Conservation (phyloP, 30 jellyfish, hydroid and myxozoan species). For the Nemopilema nomurai region DNA sequence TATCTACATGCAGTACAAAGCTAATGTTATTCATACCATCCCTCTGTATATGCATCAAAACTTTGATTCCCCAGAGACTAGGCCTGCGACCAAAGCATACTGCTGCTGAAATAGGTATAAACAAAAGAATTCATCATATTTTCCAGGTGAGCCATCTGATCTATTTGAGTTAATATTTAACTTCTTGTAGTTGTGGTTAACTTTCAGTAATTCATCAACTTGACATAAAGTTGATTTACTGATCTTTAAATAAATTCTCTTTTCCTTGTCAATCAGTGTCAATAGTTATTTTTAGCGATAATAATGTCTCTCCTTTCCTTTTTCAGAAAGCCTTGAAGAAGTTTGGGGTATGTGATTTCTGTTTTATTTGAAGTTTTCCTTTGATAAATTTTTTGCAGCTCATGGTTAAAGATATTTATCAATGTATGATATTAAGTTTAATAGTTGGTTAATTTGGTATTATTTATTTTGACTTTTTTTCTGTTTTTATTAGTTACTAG, state of each 20-base stretch:
- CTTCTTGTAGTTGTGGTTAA: background rate
- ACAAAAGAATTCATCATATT: constrained; percentile 59
- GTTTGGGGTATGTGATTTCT: constrained; percentile 76
- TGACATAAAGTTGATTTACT: background rate
- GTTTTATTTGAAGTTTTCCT: background rate
- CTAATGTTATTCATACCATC: too few species aligned
- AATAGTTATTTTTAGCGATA: background rate
- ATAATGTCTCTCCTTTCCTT: background rate
- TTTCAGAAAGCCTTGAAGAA: constrained; percentile 91
- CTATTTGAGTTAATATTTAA: too few species aligned
- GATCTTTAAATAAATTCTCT: too few species aligned
- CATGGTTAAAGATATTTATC: too few species aligned
- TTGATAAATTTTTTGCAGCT: too few species aligned
- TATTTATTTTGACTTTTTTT: too few species aligned
- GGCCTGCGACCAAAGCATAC: constrained; percentile 51
- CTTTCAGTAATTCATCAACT: background rate
- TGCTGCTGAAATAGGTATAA: constrained; percentile 49
- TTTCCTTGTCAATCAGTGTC: background rate
- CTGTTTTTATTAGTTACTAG: too few species aligned
- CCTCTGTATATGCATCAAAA: too few species aligned
- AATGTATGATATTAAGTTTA: too few species aligned
- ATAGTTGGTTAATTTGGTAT: too few species aligned
- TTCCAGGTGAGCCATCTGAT: constrained; percentile 72
- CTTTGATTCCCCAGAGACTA: constrained; percentile 29
- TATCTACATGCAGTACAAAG: too few species aligned